Evolutionary conservation across 2,888 invertebrate genomes (phyloP), one percentile per base, ranked within the genome.

Genomic region (Philhelius pedissequus): DNA sequence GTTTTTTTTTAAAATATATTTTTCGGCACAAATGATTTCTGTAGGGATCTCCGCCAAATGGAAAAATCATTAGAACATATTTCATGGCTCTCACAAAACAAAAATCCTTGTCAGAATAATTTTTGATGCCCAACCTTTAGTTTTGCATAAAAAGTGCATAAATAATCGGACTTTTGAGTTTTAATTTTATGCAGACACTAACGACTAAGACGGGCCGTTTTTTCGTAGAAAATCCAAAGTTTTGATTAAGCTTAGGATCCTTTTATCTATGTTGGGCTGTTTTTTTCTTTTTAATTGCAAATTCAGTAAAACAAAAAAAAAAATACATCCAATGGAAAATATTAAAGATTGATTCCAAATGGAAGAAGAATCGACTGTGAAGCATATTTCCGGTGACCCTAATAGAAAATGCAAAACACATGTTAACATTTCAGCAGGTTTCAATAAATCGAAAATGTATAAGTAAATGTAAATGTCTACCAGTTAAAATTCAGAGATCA

Each of bases 101-200:
- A 48, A 40, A 54, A 27, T 38, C 40, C 48, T 54, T 54, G 66
- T 54, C 71, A 77, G 66, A 64, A 79, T 74, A 43, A 48, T 62
- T 40, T 70, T 78, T 64, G 45, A 76, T 40, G 58, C 40, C 64
- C 64, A 48, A 74, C 79, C 69, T 75, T 38, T 75, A 40, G 68
- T 80, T 90, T 89, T 89, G 90, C 90, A 90, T 90, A 90, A 90
- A 90, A 90, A 90, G 87, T 87, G 87, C 89, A 90, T 90, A 90
- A 90, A 90, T 90, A 89, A 88, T 78, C 69, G 73, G 50, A 68
- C 52, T 79, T 79, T 64, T 75, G 74, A 62, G 60, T 62, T 79
- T 69, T 62, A 30, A 18, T 52, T 8, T 15, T 25, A 2, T 3
- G 20, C 78, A 74, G 78, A 69, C 71, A 66, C 45, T 38, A 43